Base-by-base conservation (phyloP, 1,140 invertebrate genomes). In the Zophobas morio region DNA sequence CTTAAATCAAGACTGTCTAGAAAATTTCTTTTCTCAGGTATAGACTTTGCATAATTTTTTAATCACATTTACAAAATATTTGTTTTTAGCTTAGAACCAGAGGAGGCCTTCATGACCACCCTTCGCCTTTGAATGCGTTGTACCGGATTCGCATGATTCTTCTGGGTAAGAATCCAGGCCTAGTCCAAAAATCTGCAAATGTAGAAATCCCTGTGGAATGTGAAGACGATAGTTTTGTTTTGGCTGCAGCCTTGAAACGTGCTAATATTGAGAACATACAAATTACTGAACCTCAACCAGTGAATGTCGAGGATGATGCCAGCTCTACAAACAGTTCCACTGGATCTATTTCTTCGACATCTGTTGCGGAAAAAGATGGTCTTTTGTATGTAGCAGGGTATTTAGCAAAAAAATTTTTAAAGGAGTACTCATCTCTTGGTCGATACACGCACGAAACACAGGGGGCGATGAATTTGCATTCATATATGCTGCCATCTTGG, bases 31-130 rank as follows among this genome's bases (percentile, higher is more conserved):
- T 66, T 36, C 60, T 6, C 6, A 3, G 60, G 36, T 34, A 4
- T 66, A n/a, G 36, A 66, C 4, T 6, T 6, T 6, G 4, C 6
- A 4, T 36, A 32, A 34, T 4, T 66, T 66, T n/a, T 5, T 5
- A 20, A 6, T 66, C 60, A 40, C 60, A 66, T 20, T 32, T 51
- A 54, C 8, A 72, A 47, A 72, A 72, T 47, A 54, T 72, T 4
- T 74, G n/a, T n/a, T 63, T 6, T 63, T 4, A 74, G 40, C 54
- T 72, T 53, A n/a, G 70, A n/a, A 53, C 40, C 6, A 2, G 70
- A 34, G 40, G 70, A 32, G 70, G 70, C 3, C n/a, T 49, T 3
- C 4, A 72, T 36, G 70, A 53, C 40, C 72, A 74, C 35, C 72
- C 72, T 36, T 6, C 54, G 2, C 47, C 72, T 39, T 34, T 74